These are phyloP conservation scores for Microplitis mediator DNA, from an alignment of 1,140 invertebrate species.

Conservation along the genomic window DNA sequence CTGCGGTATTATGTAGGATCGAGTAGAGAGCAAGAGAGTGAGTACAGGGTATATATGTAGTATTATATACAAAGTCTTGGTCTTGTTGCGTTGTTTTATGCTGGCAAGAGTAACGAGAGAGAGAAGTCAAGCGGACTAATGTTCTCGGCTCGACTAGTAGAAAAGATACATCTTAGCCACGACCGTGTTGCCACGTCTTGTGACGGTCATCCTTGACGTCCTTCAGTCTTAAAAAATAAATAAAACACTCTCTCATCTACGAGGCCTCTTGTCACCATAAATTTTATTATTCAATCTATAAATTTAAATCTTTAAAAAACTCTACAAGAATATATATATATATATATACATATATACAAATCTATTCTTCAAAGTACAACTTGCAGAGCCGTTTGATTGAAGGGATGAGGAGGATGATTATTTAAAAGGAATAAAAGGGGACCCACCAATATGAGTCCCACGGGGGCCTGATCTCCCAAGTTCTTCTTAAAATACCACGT, in stretches of 20 bases:
- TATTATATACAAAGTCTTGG: too few relatives aligned
- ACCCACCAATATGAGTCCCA: not conserved
- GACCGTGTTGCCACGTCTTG: conserved; percentile 24
- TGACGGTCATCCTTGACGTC: conserved; percentile 25
- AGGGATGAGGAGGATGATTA: not conserved
- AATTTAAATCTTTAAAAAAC: too few relatives aligned
- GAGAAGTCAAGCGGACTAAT: conserved; percentile 24
- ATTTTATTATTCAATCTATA: too few relatives aligned
- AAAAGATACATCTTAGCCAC: conserved; percentile 18
- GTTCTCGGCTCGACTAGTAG: conserved; percentile 26
- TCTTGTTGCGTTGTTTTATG: not conserved
- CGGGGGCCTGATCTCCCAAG: not conserved
- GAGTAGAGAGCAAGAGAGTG: too few relatives aligned
- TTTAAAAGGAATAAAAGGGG: not conserved
- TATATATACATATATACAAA: too few relatives aligned
- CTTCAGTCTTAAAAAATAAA: conserved; percentile 13
- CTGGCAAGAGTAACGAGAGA: not conserved
- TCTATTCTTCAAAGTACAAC: too few relatives aligned
- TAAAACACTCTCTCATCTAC: not conserved
- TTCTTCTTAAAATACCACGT: conserved; percentile 3
- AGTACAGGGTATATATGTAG: too few relatives aligned
- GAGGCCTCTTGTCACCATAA: too few relatives aligned
- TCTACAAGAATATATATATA: too few relatives aligned
- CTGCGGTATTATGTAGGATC: too few relatives aligned
- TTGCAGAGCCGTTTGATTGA: too few relatives aligned